Percentiles rank a stretch among this genome's conserved stretches.
Evolutionary conservation across 2,888 invertebrate species (phyloP).

Genomic region (Dryadula phaetusa): DNA sequence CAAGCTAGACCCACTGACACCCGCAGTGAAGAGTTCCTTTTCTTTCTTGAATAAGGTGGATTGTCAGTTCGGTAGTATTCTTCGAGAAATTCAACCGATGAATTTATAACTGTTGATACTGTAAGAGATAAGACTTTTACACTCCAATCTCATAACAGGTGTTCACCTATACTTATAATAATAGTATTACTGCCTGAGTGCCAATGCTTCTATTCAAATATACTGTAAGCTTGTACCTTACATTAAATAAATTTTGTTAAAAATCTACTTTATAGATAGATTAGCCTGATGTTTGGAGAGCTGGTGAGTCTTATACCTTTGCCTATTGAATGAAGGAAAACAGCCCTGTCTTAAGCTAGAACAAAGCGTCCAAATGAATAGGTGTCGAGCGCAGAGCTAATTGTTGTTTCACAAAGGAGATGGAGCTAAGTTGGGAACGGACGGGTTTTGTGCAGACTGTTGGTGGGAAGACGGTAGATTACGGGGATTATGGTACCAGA

Average conservation of each 20-base stretch:
- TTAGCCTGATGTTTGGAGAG: slow-evolving; percentile 20
- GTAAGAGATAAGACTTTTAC: slow-evolving; percentile 45
- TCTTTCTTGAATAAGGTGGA: slow-evolving; percentile 72
- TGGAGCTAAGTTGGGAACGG: slow-evolving; percentile 43
- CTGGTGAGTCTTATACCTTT: slow-evolving; percentile 45
- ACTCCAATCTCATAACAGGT: not conserved
- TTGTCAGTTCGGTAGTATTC: slow-evolving; percentile 84
- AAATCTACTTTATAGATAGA: slow-evolving; percentile 13
- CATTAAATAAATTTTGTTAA: not conserved
- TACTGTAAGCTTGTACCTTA: too few relatives aligned
- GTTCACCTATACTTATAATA: too few relatives aligned
- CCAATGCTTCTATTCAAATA: not conserved
- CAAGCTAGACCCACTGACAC: slow-evolving; percentile 76
- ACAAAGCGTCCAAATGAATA: slow-evolving; percentile 75
- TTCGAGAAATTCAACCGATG: slow-evolving; percentile 85
- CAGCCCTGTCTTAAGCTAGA: slow-evolving; percentile 56
- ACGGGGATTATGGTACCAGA: slow-evolving; percentile 31
- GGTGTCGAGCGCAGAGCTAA: slow-evolving; percentile 74
- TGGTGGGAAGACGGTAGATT: slow-evolving; percentile 36
- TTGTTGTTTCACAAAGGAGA: slow-evolving; percentile 58
- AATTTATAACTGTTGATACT: slow-evolving; percentile 84
- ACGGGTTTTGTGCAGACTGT: slow-evolving; percentile 43
- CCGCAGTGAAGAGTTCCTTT: slow-evolving; percentile 78
- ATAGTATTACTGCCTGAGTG: too few relatives aligned
- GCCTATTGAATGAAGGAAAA: slow-evolving; percentile 58